These are phyloP conservation scores for Otolemur crassicaudatus DNA, from an alignment of 2,797 vertebrate genomes.

Conservation along the genomic window DNA sequence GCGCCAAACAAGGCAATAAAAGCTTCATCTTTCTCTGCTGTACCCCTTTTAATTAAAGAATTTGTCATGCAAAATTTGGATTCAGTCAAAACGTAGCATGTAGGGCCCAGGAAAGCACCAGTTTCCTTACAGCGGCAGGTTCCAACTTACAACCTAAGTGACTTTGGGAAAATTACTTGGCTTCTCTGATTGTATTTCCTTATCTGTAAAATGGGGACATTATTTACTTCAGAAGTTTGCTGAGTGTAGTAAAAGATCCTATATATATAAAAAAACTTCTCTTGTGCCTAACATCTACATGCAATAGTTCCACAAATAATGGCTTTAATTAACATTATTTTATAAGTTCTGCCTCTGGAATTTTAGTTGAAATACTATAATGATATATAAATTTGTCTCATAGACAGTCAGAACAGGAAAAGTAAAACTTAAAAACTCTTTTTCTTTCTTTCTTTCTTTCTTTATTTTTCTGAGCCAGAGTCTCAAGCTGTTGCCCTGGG, in stretches of 20 bases:
- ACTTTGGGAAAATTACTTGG: background rate
- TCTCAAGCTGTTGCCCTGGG: no score
- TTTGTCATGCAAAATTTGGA: no score
- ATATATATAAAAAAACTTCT: background rate
- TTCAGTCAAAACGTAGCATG: no score
- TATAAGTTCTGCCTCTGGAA: background rate
- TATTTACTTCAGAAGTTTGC: background rate
- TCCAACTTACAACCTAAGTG: background rate
- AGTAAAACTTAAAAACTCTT: background rate
- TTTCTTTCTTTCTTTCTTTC: background rate
- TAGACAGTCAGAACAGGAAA: background rate
- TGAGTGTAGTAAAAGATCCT: background rate
- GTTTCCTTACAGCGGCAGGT: no score
- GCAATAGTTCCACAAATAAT: background rate
- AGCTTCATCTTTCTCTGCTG: no score
- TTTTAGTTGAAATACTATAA: background rate
- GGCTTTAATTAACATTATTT: background rate
- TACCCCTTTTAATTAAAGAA: no score
- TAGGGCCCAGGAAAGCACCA: no score
- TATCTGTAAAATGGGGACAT: background rate
- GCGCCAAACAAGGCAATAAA: no score
- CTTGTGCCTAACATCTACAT: background rate
- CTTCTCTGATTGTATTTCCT: background rate
- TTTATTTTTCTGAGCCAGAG: no score
- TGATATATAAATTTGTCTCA: background rate